Percentiles rank a stretch among this genome's conserved stretches.
phyloP scores from a whole-genome alignment of 2,113 vertebrate genomes.

The Corythornis vintsioides region DNA sequence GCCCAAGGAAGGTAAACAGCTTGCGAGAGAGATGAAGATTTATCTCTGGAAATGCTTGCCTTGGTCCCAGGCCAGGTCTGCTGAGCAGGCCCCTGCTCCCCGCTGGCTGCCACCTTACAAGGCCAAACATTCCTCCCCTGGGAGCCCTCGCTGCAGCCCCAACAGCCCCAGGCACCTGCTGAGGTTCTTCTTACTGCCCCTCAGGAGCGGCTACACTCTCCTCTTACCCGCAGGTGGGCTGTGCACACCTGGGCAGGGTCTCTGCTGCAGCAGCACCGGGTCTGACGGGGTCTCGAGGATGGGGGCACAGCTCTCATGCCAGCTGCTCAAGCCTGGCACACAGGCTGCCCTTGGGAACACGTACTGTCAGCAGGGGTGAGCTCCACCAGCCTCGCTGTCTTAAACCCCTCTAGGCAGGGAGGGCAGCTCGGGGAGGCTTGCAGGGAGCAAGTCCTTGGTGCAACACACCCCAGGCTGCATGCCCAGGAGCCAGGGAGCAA shows the following conservation, averaged over 20 bases:
- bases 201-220: accelerated
- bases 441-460: neutral
- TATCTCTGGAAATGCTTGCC: conserved; percentile 32
- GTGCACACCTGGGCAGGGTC: accelerated
- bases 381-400: neutral
- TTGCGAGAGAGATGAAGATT: conserved; percentile 53
- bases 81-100: neutral
- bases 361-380: neutral
- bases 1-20: conserved; percentile 70
- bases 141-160: neutral
- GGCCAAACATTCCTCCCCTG: neutral
- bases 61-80: conserved; percentile 32
- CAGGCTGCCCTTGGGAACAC: neutral
- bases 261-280: accelerated
- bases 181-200: neutral
- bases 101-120: neutral
- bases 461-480: accelerated
- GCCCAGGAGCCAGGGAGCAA: accelerated
- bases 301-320: neutral
- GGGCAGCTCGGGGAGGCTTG: neutral
- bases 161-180: neutral
- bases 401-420: neutral
- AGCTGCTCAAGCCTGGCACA: neutral
- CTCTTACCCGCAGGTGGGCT: accelerated
- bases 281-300: neutral